Base-by-base conservation (phyloP, 1,140 invertebrate species). In the Drosophila leontia region DNA sequence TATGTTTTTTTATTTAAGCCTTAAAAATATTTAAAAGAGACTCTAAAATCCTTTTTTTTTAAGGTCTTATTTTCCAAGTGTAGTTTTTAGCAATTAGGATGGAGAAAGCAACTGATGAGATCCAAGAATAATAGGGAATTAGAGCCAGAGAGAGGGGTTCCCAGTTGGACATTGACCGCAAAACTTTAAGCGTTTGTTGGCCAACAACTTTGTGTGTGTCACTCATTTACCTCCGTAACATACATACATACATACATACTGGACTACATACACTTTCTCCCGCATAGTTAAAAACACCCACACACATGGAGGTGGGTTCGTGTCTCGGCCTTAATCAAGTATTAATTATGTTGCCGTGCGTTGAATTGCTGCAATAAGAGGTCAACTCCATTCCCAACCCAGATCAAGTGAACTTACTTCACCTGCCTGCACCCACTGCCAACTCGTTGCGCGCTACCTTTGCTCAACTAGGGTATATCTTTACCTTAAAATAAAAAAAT, bases 291-390 rank as follows among this genome's bases (percentile, higher is more conserved):
- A 39, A 56, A 34, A 32, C 62, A 67, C 53, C 56, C 45, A 39
- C 34, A 37, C 32, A 47, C 17, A 6, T 34, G 51, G 34, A 37
- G 51, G 17, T 39, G 26, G 7, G 17, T n/a, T 61, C 26, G 26
- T 17, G 39, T 19, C 60, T 39, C 64, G 56, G 65, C 75, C 78
- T 85, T 72, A 78, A 82, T 86, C 69, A 86, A 86, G 75, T 86
- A 85, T 79, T 82, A 82, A 86, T 86, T 81, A 69, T 78, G 75
- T 62, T 55, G 48, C 56, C 53, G 59, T 58, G 53, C 70, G 70
- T 70, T 67, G 77, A 83, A 75, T 75, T 82, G 50, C 71, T 34
- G 56, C 78, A 75, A 48, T 41, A 51, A 44, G 45, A 72, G 70
- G 70, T 72, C 70, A 72, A 29, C 67, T 35, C 44, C 68, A n/a